Evolutionary conservation across 2,797 vertebrate species (phyloP).

Genomic region (Xiphorhynchus erythropygius): DNA sequence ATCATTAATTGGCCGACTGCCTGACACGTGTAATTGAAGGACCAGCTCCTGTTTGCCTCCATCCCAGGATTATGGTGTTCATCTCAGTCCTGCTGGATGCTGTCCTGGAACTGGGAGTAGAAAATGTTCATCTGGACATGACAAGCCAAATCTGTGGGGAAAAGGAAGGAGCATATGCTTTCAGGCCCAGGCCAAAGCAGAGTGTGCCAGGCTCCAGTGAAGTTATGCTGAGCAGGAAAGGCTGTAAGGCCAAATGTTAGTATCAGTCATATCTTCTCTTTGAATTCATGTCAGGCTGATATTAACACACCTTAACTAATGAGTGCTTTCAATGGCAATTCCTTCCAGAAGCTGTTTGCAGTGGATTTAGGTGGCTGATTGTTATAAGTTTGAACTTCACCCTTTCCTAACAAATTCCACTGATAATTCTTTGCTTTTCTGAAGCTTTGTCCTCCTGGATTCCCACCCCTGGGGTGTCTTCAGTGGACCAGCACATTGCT

Average conservation of each 20-base stretch:
- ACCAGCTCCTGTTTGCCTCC: neutral
- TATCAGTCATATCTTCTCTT: neutral
- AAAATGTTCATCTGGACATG: neutral
- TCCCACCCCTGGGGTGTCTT: neutral
- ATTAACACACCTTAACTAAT: conserved; percentile 13
- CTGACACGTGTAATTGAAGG: accelerated
- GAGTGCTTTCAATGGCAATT: neutral
- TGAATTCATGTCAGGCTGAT: neutral
- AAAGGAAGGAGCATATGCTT: neutral
- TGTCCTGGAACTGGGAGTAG: neutral
- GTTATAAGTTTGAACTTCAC: neutral
- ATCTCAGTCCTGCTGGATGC: neutral
- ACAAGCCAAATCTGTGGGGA: neutral
- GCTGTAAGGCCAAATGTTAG: neutral
- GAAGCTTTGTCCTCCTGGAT: neutral
- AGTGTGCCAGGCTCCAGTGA: neutral
- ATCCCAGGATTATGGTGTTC: neutral
- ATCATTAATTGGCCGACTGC: neutral
- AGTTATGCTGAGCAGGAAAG: neutral
- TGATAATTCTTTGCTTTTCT: neutral
- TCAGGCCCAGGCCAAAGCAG: neutral
- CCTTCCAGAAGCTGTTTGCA: conserved; percentile 19
- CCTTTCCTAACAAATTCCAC: neutral
- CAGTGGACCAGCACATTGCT: neutral
- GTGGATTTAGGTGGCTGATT: neutral